Percentiles rank a stretch among this genome's conserved stretches.
Conservation (phyloP, 64 coral and sea anemone species). For the Montipora efflorescens region DNA sequence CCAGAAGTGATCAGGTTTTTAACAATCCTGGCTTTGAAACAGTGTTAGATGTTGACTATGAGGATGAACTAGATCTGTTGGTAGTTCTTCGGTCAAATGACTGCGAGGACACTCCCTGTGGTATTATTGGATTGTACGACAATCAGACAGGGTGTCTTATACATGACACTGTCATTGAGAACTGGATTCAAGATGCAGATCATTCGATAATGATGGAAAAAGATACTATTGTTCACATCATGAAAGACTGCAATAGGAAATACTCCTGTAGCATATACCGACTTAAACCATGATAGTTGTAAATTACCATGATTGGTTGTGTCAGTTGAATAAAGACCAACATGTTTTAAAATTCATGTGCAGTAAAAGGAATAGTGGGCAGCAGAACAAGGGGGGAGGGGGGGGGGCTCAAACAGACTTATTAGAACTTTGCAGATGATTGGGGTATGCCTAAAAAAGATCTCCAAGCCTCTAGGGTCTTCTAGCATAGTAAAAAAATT, state of each 20-base stretch:
- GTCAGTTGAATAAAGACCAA: background rate
- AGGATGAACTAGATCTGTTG: conserved; percentile 89
- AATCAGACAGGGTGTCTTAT: conserved; percentile 81
- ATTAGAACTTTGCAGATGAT: no score
- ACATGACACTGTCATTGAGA: conserved; percentile 59
- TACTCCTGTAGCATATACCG: conserved; percentile 71
- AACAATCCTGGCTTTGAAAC: conserved; percentile 78
- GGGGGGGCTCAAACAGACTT: no score
- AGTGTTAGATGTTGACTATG: conserved; percentile 84
- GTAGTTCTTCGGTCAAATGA: conserved; percentile 73
- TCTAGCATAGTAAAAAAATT: no score
- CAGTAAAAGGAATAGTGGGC: no score
- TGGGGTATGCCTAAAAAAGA: no score
- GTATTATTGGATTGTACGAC: conserved; percentile 84
- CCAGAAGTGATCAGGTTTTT: conserved; percentile 23
- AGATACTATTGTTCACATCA: conserved; percentile 84
- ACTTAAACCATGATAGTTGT: background rate
- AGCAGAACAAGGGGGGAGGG: no score
- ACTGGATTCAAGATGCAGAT: conserved; percentile 79
- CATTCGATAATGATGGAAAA: conserved; percentile 95
- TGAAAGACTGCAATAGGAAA: conserved; percentile 62
- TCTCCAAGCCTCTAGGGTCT: no score
- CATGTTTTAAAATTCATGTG: no score
- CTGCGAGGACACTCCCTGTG: conserved; percentile 31
- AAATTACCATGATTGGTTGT: background rate